Conservation (phyloP, 2,113 vertebrate genomes). For the Coptodon rendalli region DNA sequence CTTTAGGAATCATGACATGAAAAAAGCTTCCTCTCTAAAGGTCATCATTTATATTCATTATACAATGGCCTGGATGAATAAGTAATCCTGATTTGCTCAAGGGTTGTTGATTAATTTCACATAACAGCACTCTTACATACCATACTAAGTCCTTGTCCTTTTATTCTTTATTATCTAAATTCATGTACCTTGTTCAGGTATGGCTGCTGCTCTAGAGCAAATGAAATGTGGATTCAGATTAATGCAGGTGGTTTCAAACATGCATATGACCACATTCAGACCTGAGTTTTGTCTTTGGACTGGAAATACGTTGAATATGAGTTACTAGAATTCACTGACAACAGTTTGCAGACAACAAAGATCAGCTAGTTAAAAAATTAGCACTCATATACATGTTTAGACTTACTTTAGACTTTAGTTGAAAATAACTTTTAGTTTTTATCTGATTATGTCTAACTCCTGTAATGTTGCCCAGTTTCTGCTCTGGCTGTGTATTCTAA, state of each 20-base stretch:
- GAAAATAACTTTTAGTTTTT: not conserved
- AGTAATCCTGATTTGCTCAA: slow-evolving; percentile 35
- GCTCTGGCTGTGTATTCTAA: not conserved
- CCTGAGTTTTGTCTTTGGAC: not conserved
- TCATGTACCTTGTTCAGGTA: not conserved
- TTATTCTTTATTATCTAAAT: not conserved
- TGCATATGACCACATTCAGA: not conserved
- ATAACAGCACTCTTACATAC: slow-evolving; percentile 4
- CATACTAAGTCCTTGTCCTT: not conserved
- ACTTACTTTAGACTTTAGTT: not conserved
- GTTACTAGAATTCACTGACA: not conserved
- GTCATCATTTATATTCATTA: slow-evolving; percentile 54
- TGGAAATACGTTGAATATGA: not conserved
- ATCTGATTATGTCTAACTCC: not conserved
- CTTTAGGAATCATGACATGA: not conserved
- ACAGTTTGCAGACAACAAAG: not conserved
- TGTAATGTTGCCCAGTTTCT: not conserved
- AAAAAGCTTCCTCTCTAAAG: slow-evolving; percentile 24
- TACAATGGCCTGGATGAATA: slow-evolving; percentile 30
- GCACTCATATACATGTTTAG: not conserved
- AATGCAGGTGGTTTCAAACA: rapidly evolving
- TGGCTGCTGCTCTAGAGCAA: not conserved
- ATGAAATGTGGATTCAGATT: not conserved
- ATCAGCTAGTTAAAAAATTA: not conserved
- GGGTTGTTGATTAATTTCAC: slow-evolving; percentile 49